Percentiles rank a stretch among this genome's conserved stretches.
Conservation (phyloP, 2,113 vertebrate genomes). For the Camarhynchus parvulus region DNA sequence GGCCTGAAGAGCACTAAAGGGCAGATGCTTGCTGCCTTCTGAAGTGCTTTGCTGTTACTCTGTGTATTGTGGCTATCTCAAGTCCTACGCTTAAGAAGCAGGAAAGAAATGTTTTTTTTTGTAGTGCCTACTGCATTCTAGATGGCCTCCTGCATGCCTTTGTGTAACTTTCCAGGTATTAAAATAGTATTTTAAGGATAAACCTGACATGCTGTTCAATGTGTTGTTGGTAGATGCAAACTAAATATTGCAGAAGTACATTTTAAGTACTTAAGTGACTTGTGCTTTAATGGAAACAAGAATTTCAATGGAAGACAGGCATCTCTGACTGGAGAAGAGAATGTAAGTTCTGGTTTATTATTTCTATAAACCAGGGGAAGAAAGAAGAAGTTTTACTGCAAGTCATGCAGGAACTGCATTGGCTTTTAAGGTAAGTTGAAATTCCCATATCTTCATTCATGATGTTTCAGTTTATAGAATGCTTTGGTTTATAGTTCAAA, state of each 20-base stretch:
- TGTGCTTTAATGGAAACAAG: neutral
- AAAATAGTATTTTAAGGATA: neutral
- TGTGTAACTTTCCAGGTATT: neutral
- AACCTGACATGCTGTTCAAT: neutral
- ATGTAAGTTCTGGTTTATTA: neutral
- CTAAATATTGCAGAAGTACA: neutral
- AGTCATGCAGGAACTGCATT: neutral
- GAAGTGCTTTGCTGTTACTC: rapidly evolving
- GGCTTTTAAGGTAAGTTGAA: neutral
- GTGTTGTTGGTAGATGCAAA: neutral
- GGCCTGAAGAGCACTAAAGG: rapidly evolving
- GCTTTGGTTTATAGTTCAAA: neutral
- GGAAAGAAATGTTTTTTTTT: neutral
- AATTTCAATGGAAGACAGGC: neutral
- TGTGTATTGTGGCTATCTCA: rapidly evolving
- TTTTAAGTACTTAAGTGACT: neutral
- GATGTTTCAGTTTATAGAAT: neutral
- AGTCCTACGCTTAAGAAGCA: neutral
- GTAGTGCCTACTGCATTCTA: neutral
- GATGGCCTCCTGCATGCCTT: neutral
- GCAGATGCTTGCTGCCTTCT: neutral
- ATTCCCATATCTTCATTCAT: neutral
- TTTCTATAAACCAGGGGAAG: neutral
- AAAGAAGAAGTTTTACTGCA: neutral
- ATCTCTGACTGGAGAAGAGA: neutral